These are phyloP conservation scores for Gerosis bhagava DNA, from an alignment of 2,888 invertebrate genomes.

Conservation along the genomic window DNA sequence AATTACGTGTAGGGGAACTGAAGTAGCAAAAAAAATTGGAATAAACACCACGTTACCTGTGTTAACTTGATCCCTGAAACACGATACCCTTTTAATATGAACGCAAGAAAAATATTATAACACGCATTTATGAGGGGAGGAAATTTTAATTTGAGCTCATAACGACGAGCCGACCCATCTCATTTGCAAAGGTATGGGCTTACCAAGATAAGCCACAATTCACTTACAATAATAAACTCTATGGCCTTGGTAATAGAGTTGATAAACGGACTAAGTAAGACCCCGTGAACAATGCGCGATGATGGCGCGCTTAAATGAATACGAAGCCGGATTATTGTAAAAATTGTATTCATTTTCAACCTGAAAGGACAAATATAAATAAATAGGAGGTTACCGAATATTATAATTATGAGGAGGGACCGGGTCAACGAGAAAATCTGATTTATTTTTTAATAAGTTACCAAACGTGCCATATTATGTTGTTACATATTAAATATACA, in stretches of 20 bases:
- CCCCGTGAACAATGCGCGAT: conserved; percentile 15
- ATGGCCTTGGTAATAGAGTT: not conserved
- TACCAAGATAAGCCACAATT: conserved; percentile 16
- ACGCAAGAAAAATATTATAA: conserved; percentile 27
- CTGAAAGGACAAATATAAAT: no score
- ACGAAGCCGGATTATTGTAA: conserved; percentile 23
- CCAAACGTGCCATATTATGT: no score
- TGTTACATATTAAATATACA: no score
- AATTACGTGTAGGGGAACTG: not conserved
- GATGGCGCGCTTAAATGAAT: conserved; percentile 21
- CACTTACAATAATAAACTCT: conserved; percentile 6
- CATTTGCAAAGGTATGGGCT: conserved; percentile 25
- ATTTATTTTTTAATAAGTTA: no score
- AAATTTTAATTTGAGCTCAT: conserved; percentile 26
- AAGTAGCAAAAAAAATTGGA: conserved; percentile 1
- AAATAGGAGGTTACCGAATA: no score
- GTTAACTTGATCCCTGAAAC: conserved; percentile 15
- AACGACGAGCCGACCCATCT: conserved; percentile 23
- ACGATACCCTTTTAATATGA: conserved; percentile 23
- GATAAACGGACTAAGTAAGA: not conserved
- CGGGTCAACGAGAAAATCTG: no score
- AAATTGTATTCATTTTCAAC: conserved; percentile 21
- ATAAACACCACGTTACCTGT: conserved; percentile 13
- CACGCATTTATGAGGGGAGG: conserved; percentile 25
- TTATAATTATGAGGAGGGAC: no score